Evolutionary conservation across 1,140 invertebrate genomes (phyloP).

Genomic region (Aphelenchoides fujianensis): DNA sequence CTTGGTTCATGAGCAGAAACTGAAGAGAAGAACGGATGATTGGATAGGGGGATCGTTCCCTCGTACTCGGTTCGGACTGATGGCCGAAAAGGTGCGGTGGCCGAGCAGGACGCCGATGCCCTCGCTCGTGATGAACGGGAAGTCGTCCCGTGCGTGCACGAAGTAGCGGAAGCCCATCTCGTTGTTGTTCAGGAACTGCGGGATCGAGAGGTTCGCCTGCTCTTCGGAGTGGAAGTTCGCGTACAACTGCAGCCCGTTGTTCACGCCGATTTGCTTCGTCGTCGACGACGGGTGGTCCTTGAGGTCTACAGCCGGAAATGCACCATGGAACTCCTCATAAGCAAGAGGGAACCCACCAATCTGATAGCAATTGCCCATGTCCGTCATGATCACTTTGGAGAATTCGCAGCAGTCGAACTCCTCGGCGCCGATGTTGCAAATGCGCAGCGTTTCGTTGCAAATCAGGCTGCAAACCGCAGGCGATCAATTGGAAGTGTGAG

Average conservation of each 20-base stretch:
- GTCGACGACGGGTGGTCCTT: neutral
- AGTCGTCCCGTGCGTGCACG: slow-evolving; percentile 47
- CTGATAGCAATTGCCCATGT: slow-evolving; percentile 53
- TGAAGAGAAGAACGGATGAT: slow-evolving; percentile 39
- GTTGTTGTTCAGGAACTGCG: neutral
- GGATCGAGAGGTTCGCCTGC: slow-evolving; percentile 24
- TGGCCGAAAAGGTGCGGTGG: slow-evolving; percentile 50
- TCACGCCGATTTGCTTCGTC: slow-evolving; percentile 47
- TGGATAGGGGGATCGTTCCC: slow-evolving; percentile 19
- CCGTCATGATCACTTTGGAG: slow-evolving; percentile 49
- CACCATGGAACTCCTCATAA: neutral
- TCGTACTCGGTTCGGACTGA: slow-evolving; percentile 52
- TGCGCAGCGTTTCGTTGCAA: slow-evolving; percentile 49
- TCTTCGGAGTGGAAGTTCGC: slow-evolving; percentile 57
- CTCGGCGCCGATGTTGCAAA: slow-evolving; percentile 53
- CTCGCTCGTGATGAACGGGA: slow-evolving; percentile 53
- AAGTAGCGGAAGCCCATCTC: slow-evolving; percentile 16
- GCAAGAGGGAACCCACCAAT: slow-evolving; percentile 34
- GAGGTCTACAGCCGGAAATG: neutral
- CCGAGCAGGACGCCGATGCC: slow-evolving; percentile 59
- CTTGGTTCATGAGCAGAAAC: slow-evolving; percentile 46
- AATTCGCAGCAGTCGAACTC: slow-evolving; percentile 57
- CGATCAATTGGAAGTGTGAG: too few relatives aligned
- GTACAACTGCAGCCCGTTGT: slow-evolving; percentile 58
- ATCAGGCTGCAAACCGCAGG: slow-evolving; percentile 31